These are phyloP conservation scores for Aspidoscelis tigris DNA, from an alignment of 2,113 vertebrate genomes.

Conservation along the genomic window DNA sequence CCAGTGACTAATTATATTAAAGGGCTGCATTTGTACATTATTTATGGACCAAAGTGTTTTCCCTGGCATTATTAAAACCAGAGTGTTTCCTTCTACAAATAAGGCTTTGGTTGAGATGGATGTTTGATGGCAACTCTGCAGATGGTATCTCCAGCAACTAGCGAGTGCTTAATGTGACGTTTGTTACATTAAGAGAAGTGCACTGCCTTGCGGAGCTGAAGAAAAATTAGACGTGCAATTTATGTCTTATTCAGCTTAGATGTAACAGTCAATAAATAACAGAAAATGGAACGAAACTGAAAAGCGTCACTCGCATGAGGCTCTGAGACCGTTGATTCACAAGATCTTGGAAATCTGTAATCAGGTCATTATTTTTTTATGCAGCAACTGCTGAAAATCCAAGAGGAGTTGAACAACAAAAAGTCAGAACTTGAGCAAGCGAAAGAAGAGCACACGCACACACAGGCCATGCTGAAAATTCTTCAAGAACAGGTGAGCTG, in stretches of 20 bases:
- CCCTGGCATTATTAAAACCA: conserved; percentile 56
- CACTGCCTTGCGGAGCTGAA: background rate
- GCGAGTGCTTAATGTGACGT: conserved; percentile 35
- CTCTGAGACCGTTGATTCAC: conserved; percentile 39
- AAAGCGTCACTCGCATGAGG: conserved; percentile 33
- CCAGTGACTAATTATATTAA: conserved; percentile 62
- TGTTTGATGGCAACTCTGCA: conserved; percentile 41
- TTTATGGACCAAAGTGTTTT: conserved; percentile 54
- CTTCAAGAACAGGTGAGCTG: conserved; percentile 82
- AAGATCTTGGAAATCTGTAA: conserved; percentile 11
- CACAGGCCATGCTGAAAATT: conserved; percentile 79
- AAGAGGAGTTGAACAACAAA: conserved; percentile 88
- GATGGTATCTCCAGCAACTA: conserved; percentile 47
- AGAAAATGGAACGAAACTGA: conserved; percentile 24
- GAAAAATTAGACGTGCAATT: conserved; percentile 51
- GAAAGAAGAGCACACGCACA: conserved; percentile 85
- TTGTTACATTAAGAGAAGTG: conserved; percentile 29
- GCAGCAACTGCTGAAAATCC: conserved; percentile 90
- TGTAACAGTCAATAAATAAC: conserved; percentile 33
- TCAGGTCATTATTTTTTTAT: conserved; percentile 54
- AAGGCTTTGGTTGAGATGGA: conserved; percentile 53
- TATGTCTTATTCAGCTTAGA: conserved; percentile 41
- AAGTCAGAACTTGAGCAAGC: conserved; percentile 90
- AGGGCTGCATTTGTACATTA: conserved; percentile 58
- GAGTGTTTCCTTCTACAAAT: conserved; percentile 51